Evolutionary conservation across 2,888 invertebrate species (phyloP), one percentile per base, ranked within the genome.

Genomic region (Chirona hameri): DNA sequence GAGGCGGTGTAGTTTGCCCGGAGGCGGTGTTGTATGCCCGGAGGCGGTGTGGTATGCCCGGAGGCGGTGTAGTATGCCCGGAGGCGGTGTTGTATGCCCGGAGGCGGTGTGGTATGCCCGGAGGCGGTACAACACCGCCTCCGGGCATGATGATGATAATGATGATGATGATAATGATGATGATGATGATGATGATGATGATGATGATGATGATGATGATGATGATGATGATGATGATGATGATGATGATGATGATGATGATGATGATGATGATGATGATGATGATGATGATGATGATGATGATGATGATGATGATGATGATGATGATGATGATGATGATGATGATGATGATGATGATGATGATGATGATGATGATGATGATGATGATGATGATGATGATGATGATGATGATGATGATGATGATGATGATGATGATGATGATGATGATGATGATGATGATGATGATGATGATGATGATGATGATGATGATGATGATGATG

Each of bases 241-340:
- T 18, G 65, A 65, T 18, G 65, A 65, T 18, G 65, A 65, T 18
- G 65, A 65, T 18, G 65, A 65, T 18, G n/a, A n/a, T 18, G n/a
- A n/a, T 18, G n/a, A n/a, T 18, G n/a, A 65, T 18, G n/a, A n/a
- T 65, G 18, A n/a, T 21, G 65, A 21, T n/a, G n/a, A n/a, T 21
- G 65, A 65, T 18, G 65, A 65, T 65, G 65, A 65, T 18, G 65
- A 21, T 18, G 65, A 65, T 65, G 65, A 65, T 65, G 65, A 65
- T 65, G 65, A 65, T 65, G 65, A 65, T 65, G 65, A 65, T 65
- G 65, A 65, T 65, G 65, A 65, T 65, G 65, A 65, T 65, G 65
- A 65, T 65, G 65, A 65, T 65, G 65, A 65, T 65, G 65, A 65
- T 65, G 65, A 65, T 65, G 65, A 65, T 65, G 65, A 65, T 65